A percentile compares a stretch with the other conserved stretches of the same genome.
Evolutionary conservation across 2,113 vertebrate genomes (phyloP).

Genomic region (Montifringilla adamsi): DNA sequence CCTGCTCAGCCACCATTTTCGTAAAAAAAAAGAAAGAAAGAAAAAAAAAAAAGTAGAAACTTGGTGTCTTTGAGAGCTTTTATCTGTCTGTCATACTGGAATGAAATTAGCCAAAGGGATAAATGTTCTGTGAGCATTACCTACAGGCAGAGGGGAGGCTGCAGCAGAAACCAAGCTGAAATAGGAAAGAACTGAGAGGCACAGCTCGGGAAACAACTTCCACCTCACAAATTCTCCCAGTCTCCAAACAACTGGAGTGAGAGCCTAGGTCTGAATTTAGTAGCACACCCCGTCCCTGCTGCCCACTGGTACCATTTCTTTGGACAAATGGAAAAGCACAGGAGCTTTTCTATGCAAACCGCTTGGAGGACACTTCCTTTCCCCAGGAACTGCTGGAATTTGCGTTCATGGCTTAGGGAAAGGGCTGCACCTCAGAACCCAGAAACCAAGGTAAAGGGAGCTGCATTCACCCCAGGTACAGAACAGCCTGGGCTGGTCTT

Average conservation of each 20-base stretch:
- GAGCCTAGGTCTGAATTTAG: neutral
- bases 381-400: neutral
- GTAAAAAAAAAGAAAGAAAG: neutral
- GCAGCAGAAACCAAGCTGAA: slow-evolving; percentile 16
- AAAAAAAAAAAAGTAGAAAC: neutral
- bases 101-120: slow-evolving; percentile 33
- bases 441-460: neutral
- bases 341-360: neutral
- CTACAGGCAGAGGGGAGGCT: neutral
- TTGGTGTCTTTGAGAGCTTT: slow-evolving; percentile 8
- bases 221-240: neutral
- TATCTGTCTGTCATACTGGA: slow-evolving; percentile 19
- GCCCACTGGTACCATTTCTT: neutral
- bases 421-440: neutral
- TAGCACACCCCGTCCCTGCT: neutral
- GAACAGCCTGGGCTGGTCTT: neutral
- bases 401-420: neutral
- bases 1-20: neutral
- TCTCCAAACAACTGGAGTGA: rapidly evolving
- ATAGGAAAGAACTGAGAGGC: slow-evolving; percentile 7
- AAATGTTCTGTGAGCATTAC: slow-evolving; percentile 8
- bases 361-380: neutral
- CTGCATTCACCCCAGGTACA: neutral
- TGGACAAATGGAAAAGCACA: neutral
- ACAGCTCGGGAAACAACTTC: neutral